A percentile compares a stretch with the other conserved stretches of the same genome.
Evolutionary conservation across 2,113 vertebrate genomes (phyloP).

Genomic region (Cebus imitator): DNA sequence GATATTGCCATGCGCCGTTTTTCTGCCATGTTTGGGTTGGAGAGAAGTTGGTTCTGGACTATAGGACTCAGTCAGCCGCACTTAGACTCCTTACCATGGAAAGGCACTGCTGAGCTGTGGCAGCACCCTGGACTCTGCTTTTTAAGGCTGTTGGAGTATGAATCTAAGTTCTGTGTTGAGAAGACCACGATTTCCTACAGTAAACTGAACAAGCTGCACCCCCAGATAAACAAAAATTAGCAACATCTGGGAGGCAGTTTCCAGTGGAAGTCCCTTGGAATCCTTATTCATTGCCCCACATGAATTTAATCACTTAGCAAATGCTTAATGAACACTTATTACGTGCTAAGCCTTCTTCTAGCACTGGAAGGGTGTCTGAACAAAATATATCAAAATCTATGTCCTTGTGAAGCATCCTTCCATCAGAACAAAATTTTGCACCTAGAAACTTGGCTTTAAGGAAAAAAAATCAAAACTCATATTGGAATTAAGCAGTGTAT

Average conservation of each 20-base stretch:
- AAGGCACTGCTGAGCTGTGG: neutral
- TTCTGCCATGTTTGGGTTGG: neutral
- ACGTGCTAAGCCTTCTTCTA: neutral
- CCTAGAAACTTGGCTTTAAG: neutral
- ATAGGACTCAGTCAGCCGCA: neutral
- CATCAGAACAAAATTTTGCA: neutral
- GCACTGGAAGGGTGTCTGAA: neutral
- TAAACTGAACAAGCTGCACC: neutral
- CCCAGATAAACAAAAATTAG: neutral
- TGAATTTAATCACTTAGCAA: neutral
- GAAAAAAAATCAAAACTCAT: neutral
- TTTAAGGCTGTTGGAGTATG: neutral
- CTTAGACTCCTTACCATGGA: neutral
- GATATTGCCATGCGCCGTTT: neutral
- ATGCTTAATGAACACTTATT: neutral
- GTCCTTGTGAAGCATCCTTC: neutral
- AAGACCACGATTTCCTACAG: neutral
- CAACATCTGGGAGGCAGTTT: neutral
- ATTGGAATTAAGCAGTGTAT: neutral
- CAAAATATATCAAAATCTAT: neutral
- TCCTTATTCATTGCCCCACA: neutral
- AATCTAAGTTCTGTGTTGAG: neutral
- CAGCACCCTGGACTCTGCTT: neutral
- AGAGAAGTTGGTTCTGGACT: constrained; percentile 20
- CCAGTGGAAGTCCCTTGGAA: neutral